These are phyloP conservation scores for Stichopus horrens DNA, from an alignment of 53 echinoderm and acorn worm genomes.

Conservation along the genomic window DNA sequence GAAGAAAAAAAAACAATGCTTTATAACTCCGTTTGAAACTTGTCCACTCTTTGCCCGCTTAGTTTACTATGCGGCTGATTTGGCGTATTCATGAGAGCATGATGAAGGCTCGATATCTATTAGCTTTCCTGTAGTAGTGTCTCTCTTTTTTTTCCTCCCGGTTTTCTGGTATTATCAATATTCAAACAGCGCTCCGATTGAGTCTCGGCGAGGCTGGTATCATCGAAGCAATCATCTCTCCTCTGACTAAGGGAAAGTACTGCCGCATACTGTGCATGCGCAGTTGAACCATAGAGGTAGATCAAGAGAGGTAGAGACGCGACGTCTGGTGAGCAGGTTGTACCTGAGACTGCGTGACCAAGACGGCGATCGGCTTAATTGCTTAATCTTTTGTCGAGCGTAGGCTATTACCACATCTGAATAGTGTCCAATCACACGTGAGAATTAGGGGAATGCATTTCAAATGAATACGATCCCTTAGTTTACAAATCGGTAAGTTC, in stretches of 20 bases:
- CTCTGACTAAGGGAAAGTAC: not conserved
- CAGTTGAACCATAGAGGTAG: not conserved
- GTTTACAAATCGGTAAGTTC: constrained; percentile 40
- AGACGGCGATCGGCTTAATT: constrained; percentile 30
- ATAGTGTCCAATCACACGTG: constrained; percentile 36
- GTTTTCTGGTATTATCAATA: too few relatives aligned
- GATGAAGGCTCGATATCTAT: too few relatives aligned
- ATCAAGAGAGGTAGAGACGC: not conserved
- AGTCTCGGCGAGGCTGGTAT: too few relatives aligned
- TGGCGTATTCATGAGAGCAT: too few relatives aligned
- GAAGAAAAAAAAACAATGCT: too few relatives aligned
- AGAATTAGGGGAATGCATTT: constrained; percentile 24
- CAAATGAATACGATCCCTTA: constrained; percentile 24
- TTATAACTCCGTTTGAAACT: too few relatives aligned
- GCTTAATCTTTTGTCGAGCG: constrained; percentile 35
- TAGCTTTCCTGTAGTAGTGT: too few relatives aligned
- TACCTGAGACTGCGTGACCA: constrained; percentile 34
- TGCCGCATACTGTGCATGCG: constrained; percentile 43
- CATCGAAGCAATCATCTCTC: too few relatives aligned
- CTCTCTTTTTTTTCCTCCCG: too few relatives aligned
- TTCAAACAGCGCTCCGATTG: too few relatives aligned
- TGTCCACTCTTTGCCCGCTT: too few relatives aligned
- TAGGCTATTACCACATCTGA: constrained; percentile 26
- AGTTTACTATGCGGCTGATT: too few relatives aligned
- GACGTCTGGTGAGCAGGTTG: not conserved